Evolutionary conservation across 2,888 invertebrate genomes (phyloP), one percentile per base, ranked within the genome.

Genomic region (Ramazzottius varieornatus): DNA sequence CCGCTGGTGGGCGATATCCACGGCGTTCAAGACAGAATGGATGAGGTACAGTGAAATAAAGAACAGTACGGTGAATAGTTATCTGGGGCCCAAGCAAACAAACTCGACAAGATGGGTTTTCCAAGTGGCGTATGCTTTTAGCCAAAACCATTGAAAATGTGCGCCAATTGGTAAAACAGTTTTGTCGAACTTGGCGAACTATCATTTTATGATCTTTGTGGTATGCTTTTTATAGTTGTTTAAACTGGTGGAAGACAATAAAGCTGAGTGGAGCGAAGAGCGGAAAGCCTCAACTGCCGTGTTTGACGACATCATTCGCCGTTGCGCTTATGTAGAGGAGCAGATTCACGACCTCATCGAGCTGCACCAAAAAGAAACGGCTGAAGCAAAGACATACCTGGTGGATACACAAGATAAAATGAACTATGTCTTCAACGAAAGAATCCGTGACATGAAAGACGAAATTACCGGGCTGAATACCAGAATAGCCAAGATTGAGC

Each of bases 341-440:
- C 54, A 54, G 54, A 54, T 54, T 29, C 54, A 54, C 54, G 54
- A 54, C 29, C 24, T 54, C 16, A 54, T 54, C 24, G 54, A 54
- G 29, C 54, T 54, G 54, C 54, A 54, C 54, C 54, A 54, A 29
- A 54, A 54, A 24, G 54, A 54, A 24, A 54, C 54, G 4, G 29
- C n/a, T 29, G 54, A 54, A 24, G 24, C 54, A 8, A 54, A 54
- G 54, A 54, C 54, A 24, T 54, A 54, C 54, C 54, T 54, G 20
- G 54, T 54, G 13, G 54, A 54, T 24, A 54, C 54, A 24, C 54
- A 54, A 29, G 54, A 54, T 29, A 54, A 54, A 24, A 54, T 54
- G 54, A 54, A 54, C 29, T 54, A 54, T 24, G 29, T 54, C 54
- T 54, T 54, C 54, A 8, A 54, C 29, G 54, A 54, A 29, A 13